Percentiles rank a stretch among this genome's conserved stretches.
These are phyloP conservation scores for Lagocephalus sceleratus DNA, from an alignment of 2,797 vertebrate species.

Conservation along the genomic window DNA sequence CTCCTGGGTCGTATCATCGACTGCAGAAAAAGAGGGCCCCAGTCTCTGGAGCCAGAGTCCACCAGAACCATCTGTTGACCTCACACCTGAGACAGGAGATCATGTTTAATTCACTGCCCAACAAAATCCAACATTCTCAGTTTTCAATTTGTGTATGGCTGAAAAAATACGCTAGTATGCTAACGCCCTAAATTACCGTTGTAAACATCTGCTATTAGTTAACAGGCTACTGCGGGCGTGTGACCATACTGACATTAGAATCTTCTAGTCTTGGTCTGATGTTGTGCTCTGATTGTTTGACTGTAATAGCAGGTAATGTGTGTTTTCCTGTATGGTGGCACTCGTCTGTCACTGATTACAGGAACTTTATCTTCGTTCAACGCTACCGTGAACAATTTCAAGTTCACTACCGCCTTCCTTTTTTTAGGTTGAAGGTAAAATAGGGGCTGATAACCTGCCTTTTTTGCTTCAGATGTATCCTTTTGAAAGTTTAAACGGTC, in stretches of 20 bases:
- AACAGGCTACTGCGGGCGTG: neutral
- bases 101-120: neutral
- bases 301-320: neutral
- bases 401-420: no score
- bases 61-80: slow-evolving; percentile 31
- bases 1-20: slow-evolving; percentile 63
- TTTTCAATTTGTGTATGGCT: neutral
- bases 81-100: slow-evolving; percentile 61
- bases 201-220: no score
- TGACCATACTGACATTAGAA: neutral
- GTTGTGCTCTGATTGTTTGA: no score
- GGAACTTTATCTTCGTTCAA: no score
- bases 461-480: no score
- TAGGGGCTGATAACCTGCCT: no score
- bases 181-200: no score
- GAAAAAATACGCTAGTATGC: no score
- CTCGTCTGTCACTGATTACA: neutral
- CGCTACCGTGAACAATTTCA: no score
- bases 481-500: no score
- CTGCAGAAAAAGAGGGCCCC: slow-evolving; percentile 39
- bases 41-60: slow-evolving; percentile 70
- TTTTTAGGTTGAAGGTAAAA: no score
- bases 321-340: neutral
- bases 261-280: neutral
- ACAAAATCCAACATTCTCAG: neutral